These are phyloP conservation scores for Sarcoramphus papa DNA, from an alignment of 2,797 vertebrate genomes.

Conservation along the genomic window DNA sequence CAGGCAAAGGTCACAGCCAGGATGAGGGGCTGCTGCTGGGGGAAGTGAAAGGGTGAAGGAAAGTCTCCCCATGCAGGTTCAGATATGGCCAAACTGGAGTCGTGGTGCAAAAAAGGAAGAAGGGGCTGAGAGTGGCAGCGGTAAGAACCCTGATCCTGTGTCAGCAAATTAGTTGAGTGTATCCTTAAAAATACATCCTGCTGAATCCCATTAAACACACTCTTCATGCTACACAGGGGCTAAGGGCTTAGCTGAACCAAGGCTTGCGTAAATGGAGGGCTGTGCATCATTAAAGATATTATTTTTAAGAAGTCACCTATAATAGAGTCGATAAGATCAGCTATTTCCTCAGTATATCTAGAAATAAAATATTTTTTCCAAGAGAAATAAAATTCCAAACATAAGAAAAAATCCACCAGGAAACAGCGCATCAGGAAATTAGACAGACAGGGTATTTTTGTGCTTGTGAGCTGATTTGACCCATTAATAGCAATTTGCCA, in stretches of 20 bases:
- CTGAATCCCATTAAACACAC: background rate
- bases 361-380: background rate
- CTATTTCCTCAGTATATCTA: conserved; percentile 1
- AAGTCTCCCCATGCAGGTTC: background rate
- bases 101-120: background rate
- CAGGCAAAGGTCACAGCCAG: background rate
- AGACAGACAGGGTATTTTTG: conserved; percentile 5
- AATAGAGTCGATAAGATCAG: conserved; percentile 2
- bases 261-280: background rate
- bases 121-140: background rate
- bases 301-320: background rate
- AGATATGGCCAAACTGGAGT: background rate
- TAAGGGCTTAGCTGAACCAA: background rate
- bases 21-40: background rate
- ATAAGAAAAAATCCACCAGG: background rate
- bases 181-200: background rate
- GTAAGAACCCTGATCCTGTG: background rate
- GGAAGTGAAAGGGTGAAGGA: background rate
- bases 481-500: background rate
- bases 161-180: background rate
- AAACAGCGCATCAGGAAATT: conserved; percentile 14
- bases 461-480: background rate
- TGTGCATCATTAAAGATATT: background rate
- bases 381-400: background rate
- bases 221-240: background rate